Evolutionary conservation across 2,797 vertebrate genomes (phyloP).

Genomic region (Bovichtus variegatus): DNA sequence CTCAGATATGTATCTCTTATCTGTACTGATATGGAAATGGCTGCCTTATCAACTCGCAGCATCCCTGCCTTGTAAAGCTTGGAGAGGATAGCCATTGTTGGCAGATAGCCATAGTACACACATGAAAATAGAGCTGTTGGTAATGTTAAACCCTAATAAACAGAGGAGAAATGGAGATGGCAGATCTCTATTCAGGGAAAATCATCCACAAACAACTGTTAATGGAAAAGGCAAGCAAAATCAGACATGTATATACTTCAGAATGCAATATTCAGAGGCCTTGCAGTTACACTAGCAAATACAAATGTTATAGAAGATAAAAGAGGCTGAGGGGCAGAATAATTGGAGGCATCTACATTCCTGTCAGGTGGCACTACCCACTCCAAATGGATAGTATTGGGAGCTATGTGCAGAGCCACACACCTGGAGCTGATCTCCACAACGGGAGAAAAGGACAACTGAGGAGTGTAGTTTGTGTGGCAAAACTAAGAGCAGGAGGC

Average conservation of each 20-base stretch:
- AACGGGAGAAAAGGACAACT: no score
- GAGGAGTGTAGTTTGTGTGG: no score
- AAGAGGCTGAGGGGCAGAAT: no score
- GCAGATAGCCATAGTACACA: constrained; percentile 47
- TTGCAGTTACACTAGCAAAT: background rate
- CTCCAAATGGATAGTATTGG: no score
- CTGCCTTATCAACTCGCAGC: constrained; percentile 72
- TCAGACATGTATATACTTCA: background rate
- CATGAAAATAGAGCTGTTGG: constrained; percentile 54
- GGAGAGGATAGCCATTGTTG: constrained; percentile 44
- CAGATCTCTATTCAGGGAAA: background rate
- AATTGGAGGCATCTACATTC: no score
- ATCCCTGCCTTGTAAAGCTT: constrained; percentile 65
- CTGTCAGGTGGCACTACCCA: no score
- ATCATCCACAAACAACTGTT: background rate
- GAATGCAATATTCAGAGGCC: background rate
- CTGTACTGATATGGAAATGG: constrained; percentile 75
- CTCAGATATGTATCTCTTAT: constrained; percentile 74
- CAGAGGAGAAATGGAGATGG: background rate
- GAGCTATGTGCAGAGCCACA: no score
- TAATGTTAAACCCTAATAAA: constrained; percentile 42
- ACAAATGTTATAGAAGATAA: background rate
- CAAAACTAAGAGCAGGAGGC: no score
- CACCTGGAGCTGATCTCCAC: no score
- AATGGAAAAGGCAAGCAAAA: background rate